Evolutionary conservation across 2,797 vertebrate genomes (phyloP), one percentile per base, ranked within the genome.

Genomic region (Holocentrus rufus): DNA sequence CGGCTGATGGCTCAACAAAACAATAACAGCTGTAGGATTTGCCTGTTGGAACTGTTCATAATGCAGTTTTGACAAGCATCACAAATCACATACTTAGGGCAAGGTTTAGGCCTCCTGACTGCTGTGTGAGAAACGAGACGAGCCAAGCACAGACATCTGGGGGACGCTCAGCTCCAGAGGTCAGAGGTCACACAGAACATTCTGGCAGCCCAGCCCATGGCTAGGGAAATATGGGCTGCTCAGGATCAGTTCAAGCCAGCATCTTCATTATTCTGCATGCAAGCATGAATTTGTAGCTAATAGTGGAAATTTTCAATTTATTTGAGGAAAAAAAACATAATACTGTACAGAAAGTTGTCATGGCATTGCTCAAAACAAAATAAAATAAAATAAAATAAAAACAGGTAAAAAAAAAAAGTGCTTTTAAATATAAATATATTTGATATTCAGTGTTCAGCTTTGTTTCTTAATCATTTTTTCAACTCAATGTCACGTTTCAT

Each of bases 101-200:
- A 59, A 56, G 68, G 54, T 77, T 66, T 47, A 15, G 23, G 42
- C 50, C 65, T 23, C 4, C 22, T 27, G 52, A 64, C 64, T 14
- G 59, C 62, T 58, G 69, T 56, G 47, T n/a, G 25, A 67, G 36
- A 79, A 39, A 4, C 4, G 50, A 14, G 52, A 73, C 20, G 79
- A 76, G 64, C 69, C 72, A 68, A 84, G 58, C 44, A 44, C 50
- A 70, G 27, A 78, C 69, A 76, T 76, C 77, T 83, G 80, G 69
- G 44, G 22, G 69, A 60, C 27, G 71, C 54, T 30, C 56, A 13
- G 67, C 23, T 42, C 50, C 65, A 55, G 52, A 34, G 52, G 58
- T 46, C 36, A 71, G 39, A 54, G 69, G 59, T 71, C 6, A 27
- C n/a, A 31, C 22, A 18, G 6, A 20, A 31, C 36, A 22, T 52